Percentiles rank a stretch among this genome's conserved stretches.
phyloP scores from a whole-genome alignment of 2,888 invertebrate genomes.

The Dasypogon diadema region DNA sequence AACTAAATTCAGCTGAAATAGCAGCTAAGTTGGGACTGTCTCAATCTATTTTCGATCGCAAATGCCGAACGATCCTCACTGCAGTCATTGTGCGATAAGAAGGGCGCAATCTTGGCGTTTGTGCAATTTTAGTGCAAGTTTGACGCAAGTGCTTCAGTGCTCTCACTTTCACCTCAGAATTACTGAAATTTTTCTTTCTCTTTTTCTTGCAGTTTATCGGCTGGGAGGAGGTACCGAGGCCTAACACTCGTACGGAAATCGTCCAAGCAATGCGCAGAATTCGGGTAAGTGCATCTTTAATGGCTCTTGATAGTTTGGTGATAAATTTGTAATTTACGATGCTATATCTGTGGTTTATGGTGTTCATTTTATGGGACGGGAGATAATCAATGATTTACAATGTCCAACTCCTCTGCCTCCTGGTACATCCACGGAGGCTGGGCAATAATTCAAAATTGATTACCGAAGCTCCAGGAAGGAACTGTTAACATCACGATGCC shows the following conservation, averaged over 20 bases:
- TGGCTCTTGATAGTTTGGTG: conserved; percentile 1
- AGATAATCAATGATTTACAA: conserved; percentile 20
- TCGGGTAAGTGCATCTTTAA: conserved; percentile 79
- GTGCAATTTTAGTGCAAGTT: conserved; percentile 30
- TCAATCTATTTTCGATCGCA: conserved; percentile 33
- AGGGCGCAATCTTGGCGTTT: conserved; percentile 27
- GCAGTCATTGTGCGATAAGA: conserved; percentile 52
- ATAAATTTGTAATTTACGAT: conserved; percentile 39
- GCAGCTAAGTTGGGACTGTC: conserved; percentile 43
- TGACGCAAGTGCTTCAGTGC: conserved; percentile 29
- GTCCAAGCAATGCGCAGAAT: conserved; percentile 99
- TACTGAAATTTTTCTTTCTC: conserved; percentile 52
- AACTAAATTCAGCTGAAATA: conserved; percentile 41
- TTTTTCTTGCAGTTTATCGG: conserved; percentile 93
- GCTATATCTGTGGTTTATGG: conserved; percentile 1
- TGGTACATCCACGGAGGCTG: background rate
- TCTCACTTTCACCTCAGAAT: conserved; percentile 43
- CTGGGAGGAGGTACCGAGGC: conserved; percentile 96
- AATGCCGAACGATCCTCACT: background rate
- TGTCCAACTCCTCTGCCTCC: background rate
- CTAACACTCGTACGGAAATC: conserved; percentile 96
- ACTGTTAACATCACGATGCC: conserved; percentile 1
- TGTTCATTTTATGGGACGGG: background rate
- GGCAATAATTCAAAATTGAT: conserved; percentile 22
- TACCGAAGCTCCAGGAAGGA: background rate